Conservation (phyloP, 2,797 vertebrate genomes). For the Halcyon chelicuti region DNA sequence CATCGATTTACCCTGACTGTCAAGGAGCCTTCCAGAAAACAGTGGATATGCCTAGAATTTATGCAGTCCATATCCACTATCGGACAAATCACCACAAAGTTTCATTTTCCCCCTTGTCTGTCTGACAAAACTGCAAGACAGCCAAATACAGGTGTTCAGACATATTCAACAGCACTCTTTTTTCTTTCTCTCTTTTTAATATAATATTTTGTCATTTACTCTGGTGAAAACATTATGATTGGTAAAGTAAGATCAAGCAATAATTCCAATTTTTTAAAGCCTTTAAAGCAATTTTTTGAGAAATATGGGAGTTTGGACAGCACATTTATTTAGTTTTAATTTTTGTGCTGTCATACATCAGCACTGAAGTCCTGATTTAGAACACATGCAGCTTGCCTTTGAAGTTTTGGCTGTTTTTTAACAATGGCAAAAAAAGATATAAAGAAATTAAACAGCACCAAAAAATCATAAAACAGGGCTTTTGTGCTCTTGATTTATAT, state of each 20-base stretch:
- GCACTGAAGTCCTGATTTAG: slow-evolving; percentile 81
- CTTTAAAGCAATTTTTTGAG: slow-evolving; percentile 67
- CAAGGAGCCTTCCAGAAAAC: background rate
- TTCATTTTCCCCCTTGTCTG: slow-evolving; percentile 67
- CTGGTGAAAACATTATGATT: slow-evolving; percentile 49
- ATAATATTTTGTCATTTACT: slow-evolving; percentile 60
- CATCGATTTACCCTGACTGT: background rate
- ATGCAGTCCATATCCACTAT: slow-evolving; percentile 44
- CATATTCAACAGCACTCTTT: slow-evolving; percentile 49
- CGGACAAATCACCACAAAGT: slow-evolving; percentile 71
- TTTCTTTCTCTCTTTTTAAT: slow-evolving; percentile 39
- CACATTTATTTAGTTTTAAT: slow-evolving; percentile 85
- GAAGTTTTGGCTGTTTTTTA: slow-evolving; percentile 76
- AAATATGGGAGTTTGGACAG: slow-evolving; percentile 77
- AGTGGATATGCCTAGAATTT: slow-evolving; percentile 55
- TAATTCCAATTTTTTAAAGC: slow-evolving; percentile 54
- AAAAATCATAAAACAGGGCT: slow-evolving; percentile 75
- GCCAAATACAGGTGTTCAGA: slow-evolving; percentile 77
- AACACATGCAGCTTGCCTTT: slow-evolving; percentile 82
- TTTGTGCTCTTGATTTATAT: slow-evolving; percentile 78
- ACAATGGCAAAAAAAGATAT: slow-evolving; percentile 79
- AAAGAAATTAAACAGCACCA: slow-evolving; percentile 79
- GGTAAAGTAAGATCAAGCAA: slow-evolving; percentile 69
- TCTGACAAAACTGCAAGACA: slow-evolving; percentile 67
- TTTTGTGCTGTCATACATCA: slow-evolving; percentile 82